Evolutionary conservation across 2,113 vertebrate species (phyloP), one percentile per base, ranked within the genome.

Genomic region (Spizaetus ornatus): DNA sequence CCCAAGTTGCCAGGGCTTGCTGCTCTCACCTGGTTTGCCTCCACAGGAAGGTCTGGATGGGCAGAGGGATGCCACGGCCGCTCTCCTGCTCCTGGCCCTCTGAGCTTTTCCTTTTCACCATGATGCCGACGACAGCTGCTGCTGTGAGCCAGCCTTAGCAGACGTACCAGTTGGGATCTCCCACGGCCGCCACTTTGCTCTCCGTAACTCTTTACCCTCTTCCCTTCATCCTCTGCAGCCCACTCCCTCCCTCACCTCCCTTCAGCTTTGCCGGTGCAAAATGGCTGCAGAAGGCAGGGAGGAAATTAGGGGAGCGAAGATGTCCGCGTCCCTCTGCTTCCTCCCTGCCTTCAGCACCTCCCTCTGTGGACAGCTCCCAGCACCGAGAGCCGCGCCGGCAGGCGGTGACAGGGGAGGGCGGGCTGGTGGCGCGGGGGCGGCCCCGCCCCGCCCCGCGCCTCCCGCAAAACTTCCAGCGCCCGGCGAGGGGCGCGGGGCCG

Each of bases 21-120:
- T 10, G 66, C 50, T 97, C 99, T 97, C 96, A 99, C 99, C 99
- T 99, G 98, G 99, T 99, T 79, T 99, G 99, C 96, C 99, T 98
- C 99, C 99, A 99, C 1, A 99, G 97, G 98, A 99, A 99, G 98
- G 99, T 99, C 98, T 99, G 99, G 97, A 99, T 99, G 73, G 99
- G 99, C 81, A 99, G 99, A 45, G 99, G 99, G 94, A 99, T 98
- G 79, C 99, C 99, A 69, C 99, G 98, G 96, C 99, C 98, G 94
- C 99, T 98, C 96, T 99, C 99, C 97, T 98, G 99, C 95, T 99
- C 99, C 96, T 98, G 98, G 38, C 99, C 99, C 95, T 99, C 99
- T 31, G 99, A 97, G 99, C 99, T 99, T 95, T 99, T 99, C 97
- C 99, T 98, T 98, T 99, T 99, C 98, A 99, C 99, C 99, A 99